Evolutionary conservation across 2,113 vertebrate species (phyloP).

Genomic region (Aspiorhynchus laticeps): DNA sequence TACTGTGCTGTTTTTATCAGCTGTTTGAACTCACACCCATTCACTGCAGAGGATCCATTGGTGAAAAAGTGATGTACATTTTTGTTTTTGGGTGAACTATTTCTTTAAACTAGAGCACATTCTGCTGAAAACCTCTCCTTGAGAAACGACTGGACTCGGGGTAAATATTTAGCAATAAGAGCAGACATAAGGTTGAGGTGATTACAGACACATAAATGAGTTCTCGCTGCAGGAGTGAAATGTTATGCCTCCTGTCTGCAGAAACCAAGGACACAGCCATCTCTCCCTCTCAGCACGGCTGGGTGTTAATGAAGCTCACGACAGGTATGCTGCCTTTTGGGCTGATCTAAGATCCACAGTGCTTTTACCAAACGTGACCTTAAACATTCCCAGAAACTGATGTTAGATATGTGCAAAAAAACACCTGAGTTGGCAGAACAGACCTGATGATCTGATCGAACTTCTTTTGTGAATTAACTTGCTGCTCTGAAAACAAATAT

Average conservation of each 20-base stretch:
- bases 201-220: constrained; percentile 58
- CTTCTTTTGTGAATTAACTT: neutral
- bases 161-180: constrained; percentile 24
- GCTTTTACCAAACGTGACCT: constrained; percentile 24
- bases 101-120: constrained; percentile 36
- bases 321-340: constrained; percentile 34
- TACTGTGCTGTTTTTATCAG: too few species aligned
- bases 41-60: neutral
- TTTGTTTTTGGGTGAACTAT: neutral
- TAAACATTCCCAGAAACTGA: neutral
- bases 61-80: neutral
- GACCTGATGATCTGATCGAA: neutral
- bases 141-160: constrained; percentile 7
- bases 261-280: constrained; percentile 55
- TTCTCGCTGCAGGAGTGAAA: constrained; percentile 46
- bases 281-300: constrained; percentile 50
- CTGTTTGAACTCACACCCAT: too few species aligned
- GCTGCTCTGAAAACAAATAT: neutral
- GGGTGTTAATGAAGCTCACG: constrained; percentile 49
- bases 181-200: constrained; percentile 50
- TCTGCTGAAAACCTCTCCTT: constrained; percentile 3
- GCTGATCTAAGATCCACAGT: constrained; percentile 38
- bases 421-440: neutral
- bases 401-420: neutral
- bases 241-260: constrained; percentile 43